Percentiles rank a stretch among this genome's conserved stretches.
Conservation (phyloP, 2,888 invertebrate species). For the Nemoura dubitans region DNA sequence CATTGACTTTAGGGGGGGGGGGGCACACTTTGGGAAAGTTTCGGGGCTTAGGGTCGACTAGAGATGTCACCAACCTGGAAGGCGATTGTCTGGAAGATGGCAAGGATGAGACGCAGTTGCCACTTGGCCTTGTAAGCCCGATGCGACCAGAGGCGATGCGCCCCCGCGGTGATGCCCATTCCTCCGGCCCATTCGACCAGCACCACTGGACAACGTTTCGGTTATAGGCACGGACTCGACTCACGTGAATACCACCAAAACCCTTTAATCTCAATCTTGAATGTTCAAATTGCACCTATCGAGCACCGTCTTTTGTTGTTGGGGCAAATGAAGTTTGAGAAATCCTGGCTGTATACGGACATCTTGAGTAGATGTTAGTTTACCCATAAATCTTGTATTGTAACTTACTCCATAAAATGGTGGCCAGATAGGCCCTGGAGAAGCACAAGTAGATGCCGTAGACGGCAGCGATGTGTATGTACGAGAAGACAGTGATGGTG, state of each 20-base stretch:
- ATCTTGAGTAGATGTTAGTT: too few species aligned
- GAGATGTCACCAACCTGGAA: too few species aligned
- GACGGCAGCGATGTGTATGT: conserved; percentile 72
- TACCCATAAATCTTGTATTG: too few species aligned
- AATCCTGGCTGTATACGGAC: too few species aligned
- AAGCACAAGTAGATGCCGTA: conserved; percentile 71
- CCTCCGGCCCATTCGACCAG: conserved; percentile 58
- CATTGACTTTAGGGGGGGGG: too few species aligned
- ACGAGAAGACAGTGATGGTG: conserved; percentile 77
- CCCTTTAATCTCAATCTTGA: too few species aligned
- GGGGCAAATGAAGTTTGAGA: too few species aligned
- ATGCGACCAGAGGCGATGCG: conserved; percentile 79
- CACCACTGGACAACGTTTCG: neutral
- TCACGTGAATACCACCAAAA: too few species aligned
- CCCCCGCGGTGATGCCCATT: conserved; percentile 84
- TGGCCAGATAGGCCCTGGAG: conserved; percentile 62
- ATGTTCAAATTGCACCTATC: too few species aligned
- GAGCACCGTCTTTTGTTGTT: too few species aligned
- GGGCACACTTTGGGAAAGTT: too few species aligned
- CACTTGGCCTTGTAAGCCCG: conserved; percentile 78
- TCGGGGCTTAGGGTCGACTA: too few species aligned
- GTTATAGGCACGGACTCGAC: conserved; percentile 54
- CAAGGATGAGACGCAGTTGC: conserved; percentile 73
- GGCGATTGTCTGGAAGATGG: conserved; percentile 78
- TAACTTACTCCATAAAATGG: conserved; percentile 53